Conservation (phyloP, 2,888 invertebrate genomes). For the Scotopteryx bipunctaria region DNA sequence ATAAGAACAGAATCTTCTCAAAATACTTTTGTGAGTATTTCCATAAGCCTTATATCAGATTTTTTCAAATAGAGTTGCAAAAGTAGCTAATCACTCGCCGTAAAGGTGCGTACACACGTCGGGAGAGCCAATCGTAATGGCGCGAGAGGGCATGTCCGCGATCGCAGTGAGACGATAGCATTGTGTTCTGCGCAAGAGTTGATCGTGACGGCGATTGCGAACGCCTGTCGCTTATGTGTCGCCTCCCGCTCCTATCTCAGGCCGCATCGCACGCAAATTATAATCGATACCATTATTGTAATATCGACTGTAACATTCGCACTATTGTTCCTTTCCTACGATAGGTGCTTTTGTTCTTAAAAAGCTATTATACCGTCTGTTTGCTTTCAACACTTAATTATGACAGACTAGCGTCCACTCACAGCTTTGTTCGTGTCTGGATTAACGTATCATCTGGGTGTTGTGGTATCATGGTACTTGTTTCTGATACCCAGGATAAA, state of each 20-base stretch:
- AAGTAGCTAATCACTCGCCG: constrained; percentile 68
- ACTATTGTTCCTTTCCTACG: constrained; percentile 70
- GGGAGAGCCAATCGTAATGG: constrained; percentile 75
- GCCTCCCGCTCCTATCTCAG: constrained; percentile 72
- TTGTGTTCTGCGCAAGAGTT: constrained; percentile 73
- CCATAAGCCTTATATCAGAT: too few relatives aligned
- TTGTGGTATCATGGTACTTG: too few relatives aligned
- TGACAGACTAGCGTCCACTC: constrained; percentile 42
- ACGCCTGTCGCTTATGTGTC: constrained; percentile 80
- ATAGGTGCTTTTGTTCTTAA: constrained; percentile 47
- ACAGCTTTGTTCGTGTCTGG: too few relatives aligned
- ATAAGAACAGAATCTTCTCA: too few relatives aligned
- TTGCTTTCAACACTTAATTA: constrained; percentile 50
- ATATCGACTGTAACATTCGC: constrained; percentile 70
- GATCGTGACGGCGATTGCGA: constrained; percentile 77
- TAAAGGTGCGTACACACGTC: constrained; percentile 64
- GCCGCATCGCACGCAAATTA: constrained; percentile 82
- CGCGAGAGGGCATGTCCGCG: constrained; percentile 75
- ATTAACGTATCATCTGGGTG: too few relatives aligned
- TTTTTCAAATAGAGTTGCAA: constrained; percentile 42
- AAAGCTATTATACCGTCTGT: constrained; percentile 38
- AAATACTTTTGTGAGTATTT: too few relatives aligned
- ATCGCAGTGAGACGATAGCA: constrained; percentile 79
- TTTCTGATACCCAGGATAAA: too few relatives aligned
- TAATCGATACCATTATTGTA: constrained; percentile 84